Conservation (phyloP, 2,888 invertebrate species). For the Hermaeophaga mercurialis region DNA sequence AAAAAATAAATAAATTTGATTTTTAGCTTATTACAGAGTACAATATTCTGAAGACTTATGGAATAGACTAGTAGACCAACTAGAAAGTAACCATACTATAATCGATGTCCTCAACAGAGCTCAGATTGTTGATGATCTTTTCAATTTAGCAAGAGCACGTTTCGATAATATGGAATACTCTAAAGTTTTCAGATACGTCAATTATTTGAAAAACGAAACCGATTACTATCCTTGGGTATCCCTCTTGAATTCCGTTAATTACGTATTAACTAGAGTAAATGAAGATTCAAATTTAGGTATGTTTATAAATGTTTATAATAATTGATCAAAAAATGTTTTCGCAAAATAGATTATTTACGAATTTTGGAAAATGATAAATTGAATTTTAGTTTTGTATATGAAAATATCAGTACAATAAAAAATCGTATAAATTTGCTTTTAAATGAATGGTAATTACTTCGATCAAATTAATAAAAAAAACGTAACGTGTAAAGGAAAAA, state of each 20-base stretch:
- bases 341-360: no score
- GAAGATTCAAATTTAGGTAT: neutral
- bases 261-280: constrained; percentile 1
- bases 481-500: no score
- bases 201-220: constrained; percentile 69
- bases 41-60: constrained; percentile 74
- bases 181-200: constrained; percentile 66
- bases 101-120: constrained; percentile 74
- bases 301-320: neutral
- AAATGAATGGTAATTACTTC: no score
- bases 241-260: constrained; percentile 53
- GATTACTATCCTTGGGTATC: constrained; percentile 78
- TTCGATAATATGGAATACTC: constrained; percentile 58
- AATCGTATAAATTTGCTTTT: no score
- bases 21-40: constrained; percentile 65
- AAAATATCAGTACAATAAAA: no score
- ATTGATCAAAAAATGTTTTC: no score
- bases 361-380: no score
- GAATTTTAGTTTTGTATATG: no score
- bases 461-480: no score
- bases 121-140: constrained; percentile 75
- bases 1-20: no score
- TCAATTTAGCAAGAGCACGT: constrained; percentile 64
- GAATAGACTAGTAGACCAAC: constrained; percentile 60
- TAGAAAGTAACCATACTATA: constrained; percentile 56